phyloP scores from a whole-genome alignment of 1,140 invertebrate species.

The Zaprionus ghesquierei region DNA sequence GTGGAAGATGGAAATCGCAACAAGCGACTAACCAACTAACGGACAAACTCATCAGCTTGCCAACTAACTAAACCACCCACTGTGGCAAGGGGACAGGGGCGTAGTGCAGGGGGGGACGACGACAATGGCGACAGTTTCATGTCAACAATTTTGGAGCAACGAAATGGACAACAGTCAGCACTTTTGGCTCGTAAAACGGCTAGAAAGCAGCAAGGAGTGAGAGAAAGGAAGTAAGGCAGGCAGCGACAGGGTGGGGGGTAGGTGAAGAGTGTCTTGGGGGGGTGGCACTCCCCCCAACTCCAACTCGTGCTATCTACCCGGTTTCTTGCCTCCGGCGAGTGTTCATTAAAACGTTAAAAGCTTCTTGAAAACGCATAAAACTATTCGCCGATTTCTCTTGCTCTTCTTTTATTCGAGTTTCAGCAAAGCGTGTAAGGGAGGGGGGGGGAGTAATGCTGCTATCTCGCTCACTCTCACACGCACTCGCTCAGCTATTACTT shows the following conservation, averaged over 20 bases:
- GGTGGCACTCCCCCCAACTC: neutral
- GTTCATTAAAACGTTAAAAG: conserved; percentile 80
- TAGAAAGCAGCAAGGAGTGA: neutral
- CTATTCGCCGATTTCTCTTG: conserved; percentile 54
- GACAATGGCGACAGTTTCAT: conserved; percentile 61
- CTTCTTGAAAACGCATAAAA: conserved; percentile 77
- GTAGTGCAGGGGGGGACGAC: neutral
- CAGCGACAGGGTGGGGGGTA: neutral
- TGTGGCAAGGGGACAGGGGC: neutral
- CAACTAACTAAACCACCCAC: neutral
- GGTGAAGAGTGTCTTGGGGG: neutral
- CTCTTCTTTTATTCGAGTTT: neutral
- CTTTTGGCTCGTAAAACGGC: conserved; percentile 73
- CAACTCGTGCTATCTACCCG: neutral
- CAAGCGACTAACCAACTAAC: neutral
- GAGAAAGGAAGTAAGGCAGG: neutral
- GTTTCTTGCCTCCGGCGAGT: conserved; percentile 22
- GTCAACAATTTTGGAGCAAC: conserved; percentile 59
- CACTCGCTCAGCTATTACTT: conserved; percentile 31
- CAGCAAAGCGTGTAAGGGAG: neutral
- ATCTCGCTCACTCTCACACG: neutral
- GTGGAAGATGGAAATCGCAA: conserved; percentile 47
- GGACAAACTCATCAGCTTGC: neutral
- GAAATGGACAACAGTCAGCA: conserved; percentile 72
- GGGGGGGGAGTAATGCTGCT: neutral